Evolutionary conservation across 53 echinoderm and acorn worm species (phyloP).

Genomic region (Luidia sarsii): DNA sequence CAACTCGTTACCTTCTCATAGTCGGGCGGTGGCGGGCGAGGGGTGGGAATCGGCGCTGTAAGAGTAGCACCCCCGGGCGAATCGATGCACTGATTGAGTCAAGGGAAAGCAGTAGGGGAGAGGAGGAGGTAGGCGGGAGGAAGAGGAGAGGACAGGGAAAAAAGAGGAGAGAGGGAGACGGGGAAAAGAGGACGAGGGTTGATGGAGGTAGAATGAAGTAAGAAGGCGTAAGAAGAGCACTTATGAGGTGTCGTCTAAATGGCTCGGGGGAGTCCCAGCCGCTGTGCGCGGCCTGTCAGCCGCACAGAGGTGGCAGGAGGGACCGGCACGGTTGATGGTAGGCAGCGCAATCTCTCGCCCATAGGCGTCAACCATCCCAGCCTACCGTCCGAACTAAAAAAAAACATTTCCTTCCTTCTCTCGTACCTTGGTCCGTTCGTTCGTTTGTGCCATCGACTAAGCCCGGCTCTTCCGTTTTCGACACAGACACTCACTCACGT

Average conservation of each 20-base stretch:
- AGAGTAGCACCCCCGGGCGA: constrained; percentile 4
- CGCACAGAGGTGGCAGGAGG: background rate
- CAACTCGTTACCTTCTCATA: constrained; percentile 24
- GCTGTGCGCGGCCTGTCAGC: no score
- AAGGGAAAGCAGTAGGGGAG: background rate
- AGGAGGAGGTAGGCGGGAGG: constrained; percentile 18
- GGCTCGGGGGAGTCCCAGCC: constrained; percentile 3
- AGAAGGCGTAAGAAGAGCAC: constrained; percentile 52
- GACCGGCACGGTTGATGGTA: background rate
- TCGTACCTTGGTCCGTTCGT: no score
- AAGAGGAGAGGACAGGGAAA: constrained; percentile 15
- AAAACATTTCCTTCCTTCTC: no score
- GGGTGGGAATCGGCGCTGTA: background rate
- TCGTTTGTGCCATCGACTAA: no score
- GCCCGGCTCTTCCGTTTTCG: no score
- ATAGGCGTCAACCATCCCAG: background rate
- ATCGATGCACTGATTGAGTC: constrained; percentile 35
- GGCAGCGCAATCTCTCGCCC: background rate
- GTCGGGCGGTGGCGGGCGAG: background rate
- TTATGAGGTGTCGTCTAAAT: constrained; percentile 50
- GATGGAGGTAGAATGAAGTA: constrained; percentile 24
- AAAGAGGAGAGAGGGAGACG: constrained; percentile 23
- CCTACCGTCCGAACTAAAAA: no score
- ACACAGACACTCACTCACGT: no score
- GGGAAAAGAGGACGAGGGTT: constrained; percentile 32